Conservation (phyloP, 1,140 invertebrate genomes). For the Kradibia gibbosae region DNA sequence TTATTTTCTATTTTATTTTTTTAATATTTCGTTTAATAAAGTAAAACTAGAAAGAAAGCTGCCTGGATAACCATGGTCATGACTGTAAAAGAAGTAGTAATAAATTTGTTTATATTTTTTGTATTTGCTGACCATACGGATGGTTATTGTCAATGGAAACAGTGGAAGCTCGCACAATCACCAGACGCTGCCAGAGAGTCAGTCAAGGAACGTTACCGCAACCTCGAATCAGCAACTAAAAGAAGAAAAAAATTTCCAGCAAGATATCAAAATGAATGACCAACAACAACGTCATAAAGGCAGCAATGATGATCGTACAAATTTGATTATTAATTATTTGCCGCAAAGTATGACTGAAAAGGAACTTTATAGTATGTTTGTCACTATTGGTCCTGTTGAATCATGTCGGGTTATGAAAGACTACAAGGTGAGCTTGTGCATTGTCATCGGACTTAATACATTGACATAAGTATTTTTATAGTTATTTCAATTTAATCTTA, state of each 20-base stretch:
- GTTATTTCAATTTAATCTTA: too few species aligned
- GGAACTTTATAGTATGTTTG: slow-evolving; percentile 91
- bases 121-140: slow-evolving; percentile 70
- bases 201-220: slow-evolving; percentile 20
- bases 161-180: slow-evolving; percentile 61
- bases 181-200: slow-evolving; percentile 51
- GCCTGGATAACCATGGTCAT: slow-evolving; percentile 58
- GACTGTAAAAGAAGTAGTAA: slow-evolving; percentile 68
- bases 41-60: slow-evolving; percentile 54
- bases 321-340: slow-evolving; percentile 96
- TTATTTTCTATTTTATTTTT: slow-evolving; percentile 74
- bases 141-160: slow-evolving; percentile 63
- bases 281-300: slow-evolving; percentile 57
- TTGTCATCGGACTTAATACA: neutral
- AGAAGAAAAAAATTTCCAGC: slow-evolving; percentile 39
- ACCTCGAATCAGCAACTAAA: slow-evolving; percentile 30
- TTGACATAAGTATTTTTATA: too few species aligned
- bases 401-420: slow-evolving; percentile 94
- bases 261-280: slow-evolving; percentile 64
- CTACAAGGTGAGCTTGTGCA: slow-evolving; percentile 78
- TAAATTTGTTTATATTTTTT: slow-evolving; percentile 74
- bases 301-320: slow-evolving; percentile 76
- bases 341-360: slow-evolving; percentile 94
- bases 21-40: slow-evolving; percentile 58
- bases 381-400: slow-evolving; percentile 88